Conservation (phyloP, 2,888 invertebrate species). For the Drosophila fulvimacula region DNA sequence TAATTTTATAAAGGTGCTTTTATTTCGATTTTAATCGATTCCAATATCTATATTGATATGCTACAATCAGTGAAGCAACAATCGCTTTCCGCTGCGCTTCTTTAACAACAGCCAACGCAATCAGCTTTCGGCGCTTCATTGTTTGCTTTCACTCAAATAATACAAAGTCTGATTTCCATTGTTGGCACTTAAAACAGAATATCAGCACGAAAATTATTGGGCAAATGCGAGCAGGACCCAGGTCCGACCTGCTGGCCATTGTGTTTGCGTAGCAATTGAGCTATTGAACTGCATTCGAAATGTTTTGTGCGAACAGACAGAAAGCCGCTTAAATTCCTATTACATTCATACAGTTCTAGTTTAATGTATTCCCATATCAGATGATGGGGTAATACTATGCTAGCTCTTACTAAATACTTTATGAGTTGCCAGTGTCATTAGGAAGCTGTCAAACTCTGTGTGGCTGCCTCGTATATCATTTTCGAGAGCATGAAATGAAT, state of each 20-base stretch:
- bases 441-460: too few relatives aligned
- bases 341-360: neutral
- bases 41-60: neutral
- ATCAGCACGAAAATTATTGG: neutral
- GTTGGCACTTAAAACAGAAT: neutral
- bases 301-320: neutral
- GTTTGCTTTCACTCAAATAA: neutral
- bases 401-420: too few relatives aligned
- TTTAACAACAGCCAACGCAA: constrained; percentile 7
- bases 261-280: neutral
- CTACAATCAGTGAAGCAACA: constrained; percentile 2
- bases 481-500: neutral
- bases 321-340: neutral
- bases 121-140: neutral
- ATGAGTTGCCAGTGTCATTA: too few relatives aligned
- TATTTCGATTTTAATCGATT: too few relatives aligned
- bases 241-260: neutral
- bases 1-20: too few relatives aligned
- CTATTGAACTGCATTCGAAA: neutral
- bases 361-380: neutral
- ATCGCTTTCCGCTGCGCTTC: neutral
- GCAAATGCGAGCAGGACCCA: neutral
- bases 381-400: neutral
- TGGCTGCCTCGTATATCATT: too few relatives aligned
- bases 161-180: neutral